These are phyloP conservation scores for Polydesmus complanatus DNA, from an alignment of 2,888 invertebrate species.

Conservation along the genomic window DNA sequence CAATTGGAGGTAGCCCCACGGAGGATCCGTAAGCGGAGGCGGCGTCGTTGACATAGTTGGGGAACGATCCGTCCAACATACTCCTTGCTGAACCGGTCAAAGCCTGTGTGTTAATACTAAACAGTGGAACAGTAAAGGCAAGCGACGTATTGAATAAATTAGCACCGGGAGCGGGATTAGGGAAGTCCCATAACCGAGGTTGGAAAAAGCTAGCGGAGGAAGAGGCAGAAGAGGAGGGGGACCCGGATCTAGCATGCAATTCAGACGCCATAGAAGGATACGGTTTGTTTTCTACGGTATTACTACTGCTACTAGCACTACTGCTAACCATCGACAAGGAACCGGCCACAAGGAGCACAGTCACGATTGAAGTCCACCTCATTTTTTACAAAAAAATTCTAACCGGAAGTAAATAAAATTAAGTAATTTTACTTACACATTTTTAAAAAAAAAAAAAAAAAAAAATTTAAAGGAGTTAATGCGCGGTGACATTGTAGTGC, in stretches of 20 bases:
- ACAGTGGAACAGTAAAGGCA: constrained; percentile 25
- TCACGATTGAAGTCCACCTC: not conserved
- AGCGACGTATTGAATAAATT: constrained; percentile 24
- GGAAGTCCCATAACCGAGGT: constrained; percentile 2
- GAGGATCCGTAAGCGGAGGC: constrained; percentile 2
- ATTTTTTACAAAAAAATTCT: no score
- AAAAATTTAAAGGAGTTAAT: no score
- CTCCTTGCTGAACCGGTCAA: constrained; percentile 20
- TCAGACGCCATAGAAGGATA: not conserved
- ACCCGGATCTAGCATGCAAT: not conserved
- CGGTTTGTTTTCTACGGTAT: no score
- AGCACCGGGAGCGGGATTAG: constrained; percentile 13
- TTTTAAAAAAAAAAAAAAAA: no score
- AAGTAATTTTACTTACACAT: no score
- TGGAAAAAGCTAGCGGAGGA: not conserved
- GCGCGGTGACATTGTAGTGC: no score
- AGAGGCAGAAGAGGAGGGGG: not conserved
- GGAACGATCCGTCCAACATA: constrained; percentile 16
- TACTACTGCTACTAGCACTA: not conserved
- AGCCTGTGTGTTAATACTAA: constrained; percentile 22
- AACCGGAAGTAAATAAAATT: not conserved
- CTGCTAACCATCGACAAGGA: not conserved
- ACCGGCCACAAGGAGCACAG: not conserved
- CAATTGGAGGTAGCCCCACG: constrained; percentile 14
- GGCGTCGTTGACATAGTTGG: constrained; percentile 6